Percentiles rank a stretch among this genome's conserved stretches.
These are phyloP conservation scores for Chunga burmeisteri DNA, from an alignment of 2,113 vertebrate genomes.

Conservation along the genomic window DNA sequence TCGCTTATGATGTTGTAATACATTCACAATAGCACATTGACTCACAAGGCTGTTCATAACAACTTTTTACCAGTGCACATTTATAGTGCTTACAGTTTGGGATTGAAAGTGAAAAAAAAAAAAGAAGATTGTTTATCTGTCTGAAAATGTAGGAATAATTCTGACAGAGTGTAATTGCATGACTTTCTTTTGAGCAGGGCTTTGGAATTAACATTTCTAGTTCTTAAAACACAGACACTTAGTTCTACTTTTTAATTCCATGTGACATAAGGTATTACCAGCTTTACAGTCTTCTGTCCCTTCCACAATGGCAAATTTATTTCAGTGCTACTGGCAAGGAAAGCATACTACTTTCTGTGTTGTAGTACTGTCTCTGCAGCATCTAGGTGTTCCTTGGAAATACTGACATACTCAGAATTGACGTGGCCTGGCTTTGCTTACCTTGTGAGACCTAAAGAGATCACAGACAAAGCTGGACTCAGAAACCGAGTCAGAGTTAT, in stretches of 20 bases:
- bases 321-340: neutral
- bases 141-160: neutral
- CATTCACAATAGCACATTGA: neutral
- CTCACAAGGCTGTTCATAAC: neutral
- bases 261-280: neutral
- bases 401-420: slow-evolving; percentile 4
- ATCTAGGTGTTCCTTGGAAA: neutral
- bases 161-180: neutral
- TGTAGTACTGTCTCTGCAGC: neutral
- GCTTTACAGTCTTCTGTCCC: neutral
- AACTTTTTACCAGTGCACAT: neutral
- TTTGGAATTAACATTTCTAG: neutral
- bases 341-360: neutral
- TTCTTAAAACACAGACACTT: neutral
- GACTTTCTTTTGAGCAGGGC: neutral
- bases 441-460: neutral
- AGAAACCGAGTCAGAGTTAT: slow-evolving; percentile 8
- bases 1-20: neutral
- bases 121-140: neutral
- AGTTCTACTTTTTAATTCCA: neutral
- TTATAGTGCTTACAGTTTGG: neutral
- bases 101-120: neutral
- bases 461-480: neutral
- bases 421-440: neutral
- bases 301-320: neutral